Evolutionary conservation across 2,113 vertebrate species (phyloP).

Genomic region (Psilopogon haemacephalus): DNA sequence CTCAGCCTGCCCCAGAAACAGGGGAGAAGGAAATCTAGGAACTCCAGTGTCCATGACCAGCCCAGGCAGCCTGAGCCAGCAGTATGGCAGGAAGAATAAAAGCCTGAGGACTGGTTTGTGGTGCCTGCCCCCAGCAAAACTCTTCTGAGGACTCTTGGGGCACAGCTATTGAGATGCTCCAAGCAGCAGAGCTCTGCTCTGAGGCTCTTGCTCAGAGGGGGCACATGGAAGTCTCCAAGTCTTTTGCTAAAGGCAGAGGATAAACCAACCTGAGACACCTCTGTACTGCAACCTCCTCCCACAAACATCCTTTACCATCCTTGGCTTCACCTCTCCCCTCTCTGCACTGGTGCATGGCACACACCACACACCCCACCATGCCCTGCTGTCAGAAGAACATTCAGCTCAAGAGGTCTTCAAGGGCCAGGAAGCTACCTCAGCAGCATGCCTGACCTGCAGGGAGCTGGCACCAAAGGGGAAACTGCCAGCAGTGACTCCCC

Average conservation of each 20-base stretch:
- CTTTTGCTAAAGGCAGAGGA: not conserved
- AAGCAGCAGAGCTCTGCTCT: not conserved
- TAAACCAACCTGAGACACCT: not conserved
- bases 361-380: not conserved
- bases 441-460: not conserved
- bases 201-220: not conserved
- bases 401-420: not conserved
- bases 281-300: not conserved
- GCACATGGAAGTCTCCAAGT: not conserved
- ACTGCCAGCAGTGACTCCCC: not conserved
- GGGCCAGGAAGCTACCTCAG: not conserved
- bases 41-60: not conserved
- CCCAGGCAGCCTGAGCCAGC: not conserved
- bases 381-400: not conserved
- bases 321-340: slow-evolving; percentile 11
- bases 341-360: not conserved
- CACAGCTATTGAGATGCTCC: not conserved
- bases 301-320: not conserved
- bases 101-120: not conserved
- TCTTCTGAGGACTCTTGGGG: not conserved
- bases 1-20: not conserved
- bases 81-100: not conserved
- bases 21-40: not conserved
- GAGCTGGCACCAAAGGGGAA: not conserved
- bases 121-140: not conserved